A percentile compares a stretch with the other conserved stretches of the same genome.
These are phyloP conservation scores for Monopterus albus DNA, from an alignment of 2,113 vertebrate species.

Conservation along the genomic window DNA sequence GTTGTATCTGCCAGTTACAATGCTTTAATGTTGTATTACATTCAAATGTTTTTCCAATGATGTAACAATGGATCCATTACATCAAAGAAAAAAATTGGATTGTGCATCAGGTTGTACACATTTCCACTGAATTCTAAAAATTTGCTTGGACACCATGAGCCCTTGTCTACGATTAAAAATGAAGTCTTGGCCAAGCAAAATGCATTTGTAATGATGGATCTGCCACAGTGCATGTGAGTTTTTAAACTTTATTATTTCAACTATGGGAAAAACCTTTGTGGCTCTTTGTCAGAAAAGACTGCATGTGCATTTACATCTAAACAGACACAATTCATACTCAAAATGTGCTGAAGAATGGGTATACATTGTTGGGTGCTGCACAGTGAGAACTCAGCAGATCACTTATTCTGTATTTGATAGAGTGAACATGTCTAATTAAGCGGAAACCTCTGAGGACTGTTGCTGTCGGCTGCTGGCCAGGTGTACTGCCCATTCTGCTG, in stretches of 20 bases:
- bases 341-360: neutral
- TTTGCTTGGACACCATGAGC: constrained; percentile 8
- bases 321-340: neutral
- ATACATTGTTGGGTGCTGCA: constrained; percentile 1
- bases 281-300: neutral
- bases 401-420: constrained; percentile 32
- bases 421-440: constrained; percentile 46
- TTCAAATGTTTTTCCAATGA: neutral
- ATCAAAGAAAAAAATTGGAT: constrained; percentile 13
- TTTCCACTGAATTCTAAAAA: constrained; percentile 12
- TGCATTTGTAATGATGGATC: neutral
- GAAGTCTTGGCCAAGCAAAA: constrained; percentile 1
- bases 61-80: neutral
- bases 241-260: constrained; percentile 3
- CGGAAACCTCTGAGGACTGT: constrained; percentile 19
- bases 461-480: constrained; percentile 46
- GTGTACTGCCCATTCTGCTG: constrained; percentile 58
- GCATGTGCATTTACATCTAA: neutral
- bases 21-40: neutral
- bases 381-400: constrained; percentile 17
- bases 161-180: constrained; percentile 3
- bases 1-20: constrained; percentile 5
- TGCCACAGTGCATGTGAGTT: neutral
- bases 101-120: neutral
- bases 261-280: too few species aligned